A percentile compares a stretch with the other conserved stretches of the same genome.
phyloP scores from a whole-genome alignment of 30 jellyfish, hydroid and myxozoan genomes.

The Pseudorhiza aurosa region DNA sequence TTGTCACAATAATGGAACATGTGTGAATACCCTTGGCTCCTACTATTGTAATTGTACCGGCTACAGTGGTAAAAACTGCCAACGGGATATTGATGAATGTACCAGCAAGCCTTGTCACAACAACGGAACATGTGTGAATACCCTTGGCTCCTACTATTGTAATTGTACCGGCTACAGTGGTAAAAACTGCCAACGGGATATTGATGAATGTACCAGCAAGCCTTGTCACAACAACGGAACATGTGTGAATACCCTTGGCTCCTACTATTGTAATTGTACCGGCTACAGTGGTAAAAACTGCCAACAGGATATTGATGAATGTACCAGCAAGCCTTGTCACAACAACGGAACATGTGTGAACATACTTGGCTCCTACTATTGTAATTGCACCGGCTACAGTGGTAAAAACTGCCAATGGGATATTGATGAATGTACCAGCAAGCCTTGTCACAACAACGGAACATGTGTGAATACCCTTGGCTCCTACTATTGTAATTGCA shows the following conservation, averaged over 20 bases:
- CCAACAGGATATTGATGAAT: slow-evolving; percentile 50
- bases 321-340: slow-evolving; percentile 42
- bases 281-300: slow-evolving; percentile 60
- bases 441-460: slow-evolving; percentile 67
- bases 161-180: slow-evolving; percentile 69
- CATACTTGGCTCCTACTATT: slow-evolving; percentile 30
- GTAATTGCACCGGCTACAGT: slow-evolving; percentile 40
- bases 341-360: slow-evolving; percentile 62
- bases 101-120: slow-evolving; percentile 5
- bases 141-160: slow-evolving; percentile 35
- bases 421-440: slow-evolving; percentile 25
- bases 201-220: slow-evolving; percentile 38
- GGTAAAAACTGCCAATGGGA: slow-evolving; percentile 47
- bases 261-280: slow-evolving; percentile 63
- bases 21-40: slow-evolving; percentile 43
- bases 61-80: slow-evolving; percentile 30
- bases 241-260: slow-evolving; percentile 59
- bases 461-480: slow-evolving; percentile 54
- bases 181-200: slow-evolving; percentile 30
- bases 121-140: slow-evolving; percentile 28
- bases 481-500: slow-evolving; percentile 49
- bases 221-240: slow-evolving; percentile 53
- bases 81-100: slow-evolving; percentile 66
- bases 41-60: slow-evolving; percentile 57
- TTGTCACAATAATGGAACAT: slow-evolving; percentile 29